Conservation (phyloP, 1,140 invertebrate species). For the Anoplolepis gracilipes region DNA sequence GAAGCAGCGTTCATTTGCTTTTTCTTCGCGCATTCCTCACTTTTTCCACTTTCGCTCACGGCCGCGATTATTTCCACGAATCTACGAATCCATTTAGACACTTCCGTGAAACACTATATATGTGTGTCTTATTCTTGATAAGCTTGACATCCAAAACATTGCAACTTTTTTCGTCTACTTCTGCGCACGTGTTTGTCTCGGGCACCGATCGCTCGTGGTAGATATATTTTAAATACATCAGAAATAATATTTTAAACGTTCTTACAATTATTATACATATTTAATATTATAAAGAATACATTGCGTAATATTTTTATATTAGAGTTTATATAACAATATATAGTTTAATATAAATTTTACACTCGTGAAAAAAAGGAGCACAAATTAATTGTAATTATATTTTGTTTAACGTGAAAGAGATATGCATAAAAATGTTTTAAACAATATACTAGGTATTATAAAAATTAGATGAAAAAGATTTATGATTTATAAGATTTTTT, state of each 20-base stretch:
- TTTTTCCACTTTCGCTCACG: slow-evolving; percentile 8
- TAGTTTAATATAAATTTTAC: not conserved
- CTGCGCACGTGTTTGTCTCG: not conserved
- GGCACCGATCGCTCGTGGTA: not conserved
- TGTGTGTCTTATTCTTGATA: not conserved
- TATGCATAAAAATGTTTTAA: too few species aligned
- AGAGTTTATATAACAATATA: not conserved
- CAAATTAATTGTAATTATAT: slow-evolving; percentile 12
- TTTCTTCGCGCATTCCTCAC: slow-evolving; percentile 76
- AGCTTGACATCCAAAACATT: not conserved
- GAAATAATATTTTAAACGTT: not conserved
- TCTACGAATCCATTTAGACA: not conserved
- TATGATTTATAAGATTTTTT: too few species aligned
- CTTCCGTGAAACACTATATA: too few species aligned
- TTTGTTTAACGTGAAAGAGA: not conserved
- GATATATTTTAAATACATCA: not conserved
- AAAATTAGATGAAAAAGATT: not conserved
- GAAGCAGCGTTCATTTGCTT: slow-evolving; percentile 79
- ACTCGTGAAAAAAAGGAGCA: not conserved
- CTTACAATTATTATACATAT: not conserved
- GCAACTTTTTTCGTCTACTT: not conserved
- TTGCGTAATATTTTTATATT: not conserved
- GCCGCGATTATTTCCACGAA: slow-evolving; percentile 13
- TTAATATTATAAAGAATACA: not conserved
- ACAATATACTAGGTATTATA: not conserved